Conservation (phyloP, 2,888 invertebrate genomes). For the Ectemnius continuus region DNA sequence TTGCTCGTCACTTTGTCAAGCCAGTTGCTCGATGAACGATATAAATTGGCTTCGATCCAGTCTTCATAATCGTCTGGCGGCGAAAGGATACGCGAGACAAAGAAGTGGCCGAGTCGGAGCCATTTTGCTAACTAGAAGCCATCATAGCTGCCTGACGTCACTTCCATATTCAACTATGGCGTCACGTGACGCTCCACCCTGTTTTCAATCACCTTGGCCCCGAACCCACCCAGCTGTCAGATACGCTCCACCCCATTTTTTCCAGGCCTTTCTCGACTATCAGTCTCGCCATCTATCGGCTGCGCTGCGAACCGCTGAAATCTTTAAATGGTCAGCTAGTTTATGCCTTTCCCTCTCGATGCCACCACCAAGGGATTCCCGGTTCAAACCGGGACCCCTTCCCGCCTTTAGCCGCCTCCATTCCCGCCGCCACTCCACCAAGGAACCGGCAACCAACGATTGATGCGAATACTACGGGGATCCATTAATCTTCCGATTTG, state of each 20-base stretch:
- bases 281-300: slow-evolving; percentile 76
- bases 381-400: background rate
- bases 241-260: slow-evolving; percentile 78
- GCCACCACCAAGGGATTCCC: slow-evolving; percentile 69
- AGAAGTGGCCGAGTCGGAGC: slow-evolving; percentile 73
- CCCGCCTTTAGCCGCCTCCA: background rate
- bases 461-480: too few species aligned
- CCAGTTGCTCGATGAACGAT: too few species aligned
- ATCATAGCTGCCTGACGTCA: slow-evolving; percentile 80
- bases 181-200: slow-evolving; percentile 81
- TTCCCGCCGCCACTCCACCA: too few species aligned
- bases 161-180: slow-evolving; percentile 76
- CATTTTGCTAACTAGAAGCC: slow-evolving; percentile 82
- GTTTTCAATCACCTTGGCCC: slow-evolving; percentile 81
- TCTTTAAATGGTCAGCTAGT: slow-evolving; percentile 67
- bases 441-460: too few species aligned
- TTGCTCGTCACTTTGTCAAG: too few species aligned
- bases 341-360: slow-evolving; percentile 72
- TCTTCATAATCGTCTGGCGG: too few species aligned
- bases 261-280: slow-evolving; percentile 69
- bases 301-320: slow-evolving; percentile 68
- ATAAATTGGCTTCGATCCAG: too few species aligned
- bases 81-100: slow-evolving; percentile 56
- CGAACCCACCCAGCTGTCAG: slow-evolving; percentile 79
- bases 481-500: too few species aligned